These are phyloP conservation scores for Pentalonia nigronervosa DNA, from an alignment of 1,140 invertebrate genomes.

Conservation along the genomic window DNA sequence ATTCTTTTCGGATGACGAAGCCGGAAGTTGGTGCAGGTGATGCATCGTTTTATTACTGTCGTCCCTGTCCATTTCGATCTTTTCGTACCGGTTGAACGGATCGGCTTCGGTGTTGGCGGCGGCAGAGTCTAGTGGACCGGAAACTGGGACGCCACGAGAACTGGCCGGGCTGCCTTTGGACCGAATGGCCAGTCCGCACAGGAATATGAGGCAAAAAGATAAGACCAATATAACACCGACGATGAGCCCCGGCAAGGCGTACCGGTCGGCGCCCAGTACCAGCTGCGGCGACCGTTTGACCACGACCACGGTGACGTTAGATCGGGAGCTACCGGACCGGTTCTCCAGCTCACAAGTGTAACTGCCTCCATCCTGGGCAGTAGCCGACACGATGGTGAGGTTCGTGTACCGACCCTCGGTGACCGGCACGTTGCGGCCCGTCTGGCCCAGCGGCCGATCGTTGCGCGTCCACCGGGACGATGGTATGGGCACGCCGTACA, in stretches of 20 bases:
- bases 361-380: conserved; percentile 74
- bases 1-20: not conserved
- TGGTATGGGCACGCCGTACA: conserved; percentile 75
- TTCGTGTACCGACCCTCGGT: conserved; percentile 68
- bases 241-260: conserved; percentile 68
- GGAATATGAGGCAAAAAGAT: conserved; percentile 70
- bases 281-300: conserved; percentile 65
- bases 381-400: conserved; percentile 75
- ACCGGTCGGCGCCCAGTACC: conserved; percentile 67
- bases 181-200: conserved; percentile 67
- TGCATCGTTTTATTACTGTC: conserved; percentile 59
- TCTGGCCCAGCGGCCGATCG: conserved; percentile 67
- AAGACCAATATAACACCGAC: conserved; percentile 69
- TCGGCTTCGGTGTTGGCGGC: conserved; percentile 60
- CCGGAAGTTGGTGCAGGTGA: too few relatives aligned
- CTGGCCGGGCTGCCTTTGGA: conserved; percentile 63
- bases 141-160: conserved; percentile 59
- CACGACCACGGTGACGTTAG: conserved; percentile 66
- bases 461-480: conserved; percentile 69
- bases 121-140: conserved; percentile 61
- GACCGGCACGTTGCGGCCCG: conserved; percentile 64
- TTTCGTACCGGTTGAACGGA: conserved; percentile 73
- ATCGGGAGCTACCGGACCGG: conserved; percentile 74
- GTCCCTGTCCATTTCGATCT: conserved; percentile 75
- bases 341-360: conserved; percentile 81